Base-by-base conservation (phyloP, 2,113 vertebrate genomes). In the Hystrix brachyura region DNA sequence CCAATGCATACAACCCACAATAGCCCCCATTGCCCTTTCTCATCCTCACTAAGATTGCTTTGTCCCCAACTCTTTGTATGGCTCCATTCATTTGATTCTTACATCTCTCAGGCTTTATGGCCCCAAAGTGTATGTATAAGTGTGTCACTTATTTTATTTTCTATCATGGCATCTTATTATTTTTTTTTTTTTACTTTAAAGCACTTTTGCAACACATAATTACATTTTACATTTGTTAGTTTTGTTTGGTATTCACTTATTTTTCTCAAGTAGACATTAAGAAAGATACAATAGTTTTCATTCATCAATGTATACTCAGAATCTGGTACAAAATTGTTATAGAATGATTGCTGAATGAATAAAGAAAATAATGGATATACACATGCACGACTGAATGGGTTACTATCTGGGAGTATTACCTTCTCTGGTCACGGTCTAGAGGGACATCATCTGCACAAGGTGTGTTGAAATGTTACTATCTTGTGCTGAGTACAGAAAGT, bases 241-340 rank as follows among this genome's bases (percentile, higher is more conserved):
- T 86, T 95, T 95, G 5, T 62, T 78, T 84, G 14, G 17, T 81
- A 17, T 67, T 93, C 60, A 71, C 91, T 87, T 89, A 9, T 6
- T 62, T 55, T 81, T 65, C 65, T 48, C 38, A 86, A 85, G 29
- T 53, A 76, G 13, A 90, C 48, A 27, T 62, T 83, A 96, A 51
- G n/a, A 94, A 55, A 34, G 51, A 72, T 84, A 60, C 60, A 74
- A 21, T 19, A 34, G 38, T 23, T 91, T 91, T 85, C 43, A 81
- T 27, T 55, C 53, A 79, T 29, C 43, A 53, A 0, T 29, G 21
- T n/a, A 12, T 12, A 60, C 9, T 5, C 1, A 64, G n/a, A 92
- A 6, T 25, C 67, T 38, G 11, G 27, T 60, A 76, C 19, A 46
- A 69, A 64, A 6, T 17, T 38, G 48, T 34, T 90, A 18, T 59